Evolutionary conservation across 2,797 vertebrate species (phyloP).

Genomic region (Centroberyx gerrardi): DNA sequence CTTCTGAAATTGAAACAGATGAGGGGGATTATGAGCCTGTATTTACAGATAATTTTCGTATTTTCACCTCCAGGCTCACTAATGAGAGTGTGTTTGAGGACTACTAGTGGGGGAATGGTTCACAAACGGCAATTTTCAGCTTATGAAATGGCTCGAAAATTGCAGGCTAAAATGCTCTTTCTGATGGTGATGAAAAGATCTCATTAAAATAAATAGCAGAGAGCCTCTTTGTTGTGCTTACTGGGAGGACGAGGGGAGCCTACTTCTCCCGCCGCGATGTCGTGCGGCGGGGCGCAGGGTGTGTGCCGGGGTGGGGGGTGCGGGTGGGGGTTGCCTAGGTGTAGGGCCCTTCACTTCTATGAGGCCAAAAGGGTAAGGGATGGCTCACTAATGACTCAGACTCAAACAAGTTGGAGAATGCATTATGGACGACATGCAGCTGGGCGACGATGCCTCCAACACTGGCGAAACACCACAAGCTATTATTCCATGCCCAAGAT

Average conservation of each 20-base stretch:
- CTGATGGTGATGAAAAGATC: constrained; percentile 90
- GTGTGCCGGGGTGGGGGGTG: constrained; percentile 34
- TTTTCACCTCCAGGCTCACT: constrained; percentile 82
- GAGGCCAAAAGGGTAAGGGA: constrained; percentile 87
- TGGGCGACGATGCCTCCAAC: constrained; percentile 70
- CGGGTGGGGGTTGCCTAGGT: constrained; percentile 71
- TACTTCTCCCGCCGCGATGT: constrained; percentile 83
- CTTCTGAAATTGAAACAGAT: constrained; percentile 81
- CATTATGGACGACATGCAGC: constrained; percentile 76
- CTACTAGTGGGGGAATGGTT: constrained; percentile 83
- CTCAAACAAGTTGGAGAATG: constrained; percentile 85
- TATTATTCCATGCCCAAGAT: constrained; percentile 63
- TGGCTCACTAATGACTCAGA: constrained; percentile 85
- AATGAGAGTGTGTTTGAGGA: constrained; percentile 81
- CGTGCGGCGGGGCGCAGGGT: constrained; percentile 53
- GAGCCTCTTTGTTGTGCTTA: constrained; percentile 89
- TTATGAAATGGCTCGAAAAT: constrained; percentile 89
- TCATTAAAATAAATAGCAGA: constrained; percentile 91
- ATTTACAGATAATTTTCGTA: constrained; percentile 82
- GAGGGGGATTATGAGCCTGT: constrained; percentile 76
- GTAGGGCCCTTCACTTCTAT: constrained; percentile 86
- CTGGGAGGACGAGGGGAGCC: constrained; percentile 82
- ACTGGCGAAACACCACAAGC: constrained; percentile 66
- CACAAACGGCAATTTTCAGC: constrained; percentile 88
- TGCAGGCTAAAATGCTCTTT: constrained; percentile 88